Conservation (phyloP, 1,140 invertebrate genomes). For the Drosophila auraria region DNA sequence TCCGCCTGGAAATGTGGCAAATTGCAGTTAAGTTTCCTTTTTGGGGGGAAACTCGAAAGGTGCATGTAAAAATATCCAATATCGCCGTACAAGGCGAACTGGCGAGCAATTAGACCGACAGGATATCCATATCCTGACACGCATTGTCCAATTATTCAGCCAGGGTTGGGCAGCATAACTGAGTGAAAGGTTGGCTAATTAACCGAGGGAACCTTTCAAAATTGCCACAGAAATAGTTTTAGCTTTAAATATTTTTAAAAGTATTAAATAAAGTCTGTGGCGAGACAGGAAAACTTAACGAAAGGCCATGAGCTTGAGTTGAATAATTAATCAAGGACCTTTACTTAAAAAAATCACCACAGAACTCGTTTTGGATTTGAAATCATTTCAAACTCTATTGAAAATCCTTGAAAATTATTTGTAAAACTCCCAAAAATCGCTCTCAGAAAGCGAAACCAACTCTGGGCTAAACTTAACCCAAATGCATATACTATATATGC, state of each 20-base stretch:
- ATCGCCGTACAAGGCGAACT: constrained; percentile 18
- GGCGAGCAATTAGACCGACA: constrained; percentile 20
- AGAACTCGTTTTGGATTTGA: too few species aligned
- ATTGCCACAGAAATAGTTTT: too few species aligned
- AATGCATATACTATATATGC: constrained; percentile 11
- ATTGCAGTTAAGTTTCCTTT: constrained; percentile 28
- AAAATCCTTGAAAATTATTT: background rate
- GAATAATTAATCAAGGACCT: too few species aligned
- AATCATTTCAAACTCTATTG: too few species aligned
- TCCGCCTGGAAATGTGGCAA: constrained; percentile 23
- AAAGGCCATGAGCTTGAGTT: too few species aligned
- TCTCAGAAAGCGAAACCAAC: background rate
- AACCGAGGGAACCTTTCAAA: too few species aligned
- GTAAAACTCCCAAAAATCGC: background rate
- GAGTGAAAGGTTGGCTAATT: background rate
- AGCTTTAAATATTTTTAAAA: too few species aligned
- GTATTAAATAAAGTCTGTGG: too few species aligned
- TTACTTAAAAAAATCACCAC: too few species aligned
- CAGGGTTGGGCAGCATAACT: too few species aligned
- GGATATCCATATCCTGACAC: constrained; percentile 22
- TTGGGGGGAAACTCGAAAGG: background rate
- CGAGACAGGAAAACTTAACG: too few species aligned
- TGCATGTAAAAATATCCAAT: constrained; percentile 28
- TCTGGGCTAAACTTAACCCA: constrained; percentile 14
- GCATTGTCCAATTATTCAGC: constrained; percentile 14